Percentiles rank a stretch among this genome's conserved stretches.
These are phyloP conservation scores for Fundulus diaphanus DNA, from an alignment of 2,797 vertebrate species.

Conservation along the genomic window DNA sequence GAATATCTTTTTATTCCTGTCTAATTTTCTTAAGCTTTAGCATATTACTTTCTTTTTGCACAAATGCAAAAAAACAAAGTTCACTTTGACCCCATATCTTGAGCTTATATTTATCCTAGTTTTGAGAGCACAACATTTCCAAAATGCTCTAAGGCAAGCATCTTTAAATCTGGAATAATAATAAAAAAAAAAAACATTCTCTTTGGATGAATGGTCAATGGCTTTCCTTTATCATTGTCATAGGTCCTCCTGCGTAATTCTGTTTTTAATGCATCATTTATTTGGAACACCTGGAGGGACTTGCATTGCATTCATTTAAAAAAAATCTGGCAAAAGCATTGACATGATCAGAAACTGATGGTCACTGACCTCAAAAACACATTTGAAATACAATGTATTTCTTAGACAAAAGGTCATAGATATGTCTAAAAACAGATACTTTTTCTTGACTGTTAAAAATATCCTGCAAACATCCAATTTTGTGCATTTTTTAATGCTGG, in stretches of 20 bases:
- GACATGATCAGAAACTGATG: not conserved
- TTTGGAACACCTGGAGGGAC: not conserved
- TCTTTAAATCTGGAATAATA: not conserved
- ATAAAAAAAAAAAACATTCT: not conserved
- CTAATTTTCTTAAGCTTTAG: not conserved
- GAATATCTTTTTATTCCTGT: not conserved
- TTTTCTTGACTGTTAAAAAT: not conserved
- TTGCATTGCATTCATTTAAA: not conserved
- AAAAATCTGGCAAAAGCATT: not conserved
- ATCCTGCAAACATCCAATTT: not conserved
- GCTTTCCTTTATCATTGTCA: not conserved
- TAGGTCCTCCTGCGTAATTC: not conserved
- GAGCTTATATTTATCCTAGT: not conserved
- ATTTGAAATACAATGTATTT: not conserved
- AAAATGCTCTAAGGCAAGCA: not conserved
- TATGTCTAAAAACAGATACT: not conserved
- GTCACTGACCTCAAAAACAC: constrained; percentile 3
- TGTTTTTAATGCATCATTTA: not conserved
- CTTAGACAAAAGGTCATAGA: not conserved
- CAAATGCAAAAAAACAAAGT: not conserved
- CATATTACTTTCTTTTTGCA: not conserved
- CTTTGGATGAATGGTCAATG: not conserved
- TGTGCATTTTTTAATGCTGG: not conserved
- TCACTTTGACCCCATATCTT: not conserved
- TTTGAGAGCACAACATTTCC: not conserved